A percentile compares a stretch with the other conserved stretches of the same genome.
Conservation (phyloP, 2,888 invertebrate genomes). For the Luperina nickerlii region DNA sequence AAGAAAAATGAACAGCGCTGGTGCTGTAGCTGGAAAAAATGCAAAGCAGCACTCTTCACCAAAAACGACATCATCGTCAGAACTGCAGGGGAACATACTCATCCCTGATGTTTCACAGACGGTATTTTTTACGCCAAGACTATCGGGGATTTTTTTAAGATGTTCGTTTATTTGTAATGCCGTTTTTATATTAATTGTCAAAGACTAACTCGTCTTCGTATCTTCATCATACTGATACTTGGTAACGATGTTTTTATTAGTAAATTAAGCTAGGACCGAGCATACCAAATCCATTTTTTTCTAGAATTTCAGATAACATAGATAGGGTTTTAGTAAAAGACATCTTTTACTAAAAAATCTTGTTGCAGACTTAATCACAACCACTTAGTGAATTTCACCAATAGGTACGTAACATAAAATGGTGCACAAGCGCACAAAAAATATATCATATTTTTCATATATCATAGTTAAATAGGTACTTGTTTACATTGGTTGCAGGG, state of each 20-base stretch:
- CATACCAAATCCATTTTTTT: neutral
- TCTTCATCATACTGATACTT: neutral
- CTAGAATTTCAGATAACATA: neutral
- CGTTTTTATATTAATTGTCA: neutral
- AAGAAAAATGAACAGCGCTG: slow-evolving; percentile 59
- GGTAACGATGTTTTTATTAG: neutral
- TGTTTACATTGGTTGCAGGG: too few species aligned
- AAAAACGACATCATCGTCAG: slow-evolving; percentile 71
- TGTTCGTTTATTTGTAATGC: neutral
- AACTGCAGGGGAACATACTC: slow-evolving; percentile 73
- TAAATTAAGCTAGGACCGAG: too few species aligned
- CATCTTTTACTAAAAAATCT: neutral
- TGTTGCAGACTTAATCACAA: neutral
- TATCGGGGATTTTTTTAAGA: neutral
- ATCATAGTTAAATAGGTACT: neutral
- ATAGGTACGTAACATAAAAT: neutral
- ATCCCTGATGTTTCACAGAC: slow-evolving; percentile 51
- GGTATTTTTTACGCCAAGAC: neutral
- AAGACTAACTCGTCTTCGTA: neutral
- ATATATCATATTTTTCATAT: neutral
- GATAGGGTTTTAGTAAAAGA: neutral
- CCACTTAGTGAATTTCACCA: neutral
- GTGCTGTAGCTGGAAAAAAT: slow-evolving; percentile 69
- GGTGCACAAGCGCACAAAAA: neutral
- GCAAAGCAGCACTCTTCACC: slow-evolving; percentile 73